Conservation (phyloP, 2,888 invertebrate species). For the Lomographa bimaculata region DNA sequence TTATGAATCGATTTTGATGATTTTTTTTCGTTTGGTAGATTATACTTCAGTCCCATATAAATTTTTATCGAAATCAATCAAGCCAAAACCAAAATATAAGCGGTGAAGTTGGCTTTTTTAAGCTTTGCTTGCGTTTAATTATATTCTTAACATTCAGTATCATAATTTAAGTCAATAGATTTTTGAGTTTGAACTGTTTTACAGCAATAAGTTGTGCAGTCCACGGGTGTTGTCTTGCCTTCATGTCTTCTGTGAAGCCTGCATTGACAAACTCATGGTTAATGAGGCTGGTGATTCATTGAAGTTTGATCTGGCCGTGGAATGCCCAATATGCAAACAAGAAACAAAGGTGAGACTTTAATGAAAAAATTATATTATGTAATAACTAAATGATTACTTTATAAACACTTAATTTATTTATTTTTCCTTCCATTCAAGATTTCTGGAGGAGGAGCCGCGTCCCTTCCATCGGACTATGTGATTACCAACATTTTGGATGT, state of each 20-base stretch:
- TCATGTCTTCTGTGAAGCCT: constrained; percentile 97
- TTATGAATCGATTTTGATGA: too few species aligned
- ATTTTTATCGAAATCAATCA: too few species aligned
- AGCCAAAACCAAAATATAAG: too few species aligned
- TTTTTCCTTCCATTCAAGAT: constrained; percentile 72
- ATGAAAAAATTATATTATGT: background rate
- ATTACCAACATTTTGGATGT: constrained; percentile 93
- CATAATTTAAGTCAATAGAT: too few species aligned
- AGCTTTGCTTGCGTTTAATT: too few species aligned
- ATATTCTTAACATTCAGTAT: too few species aligned
- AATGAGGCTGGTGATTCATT: constrained; percentile 88
- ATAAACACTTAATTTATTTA: constrained; percentile 25
- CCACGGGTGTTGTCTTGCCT: constrained; percentile 96
- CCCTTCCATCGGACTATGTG: constrained; percentile 93
- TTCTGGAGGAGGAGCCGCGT: constrained; percentile 89
- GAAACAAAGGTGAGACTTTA: constrained; percentile 86
- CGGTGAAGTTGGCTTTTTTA: too few species aligned
- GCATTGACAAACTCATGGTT: constrained; percentile 91
- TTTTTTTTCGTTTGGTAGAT: too few species aligned
- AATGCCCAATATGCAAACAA: constrained; percentile 93
- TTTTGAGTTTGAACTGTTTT: too few species aligned
- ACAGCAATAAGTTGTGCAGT: constrained; percentile 88
- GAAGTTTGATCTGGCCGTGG: constrained; percentile 85
- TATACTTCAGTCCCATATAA: too few species aligned
- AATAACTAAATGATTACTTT: constrained; percentile 2